phyloP scores from a whole-genome alignment of 2,113 vertebrate genomes.

The Vicugna pacos region DNA sequence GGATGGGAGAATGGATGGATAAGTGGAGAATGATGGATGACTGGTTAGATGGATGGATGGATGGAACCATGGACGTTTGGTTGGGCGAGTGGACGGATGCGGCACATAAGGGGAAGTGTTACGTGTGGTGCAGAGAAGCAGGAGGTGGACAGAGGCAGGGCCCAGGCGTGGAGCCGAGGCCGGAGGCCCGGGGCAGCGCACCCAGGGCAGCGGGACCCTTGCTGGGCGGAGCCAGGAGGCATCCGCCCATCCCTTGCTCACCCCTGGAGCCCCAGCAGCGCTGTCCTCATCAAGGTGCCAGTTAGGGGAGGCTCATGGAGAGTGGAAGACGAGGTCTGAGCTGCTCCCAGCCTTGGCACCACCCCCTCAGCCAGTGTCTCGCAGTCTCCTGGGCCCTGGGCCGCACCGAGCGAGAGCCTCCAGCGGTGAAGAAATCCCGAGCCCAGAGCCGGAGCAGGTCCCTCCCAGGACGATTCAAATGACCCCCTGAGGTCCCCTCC shows the following conservation, averaged over 20 bases:
- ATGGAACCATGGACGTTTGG: neutral
- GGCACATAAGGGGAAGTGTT: fast-evolving
- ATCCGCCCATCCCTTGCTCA: neutral
- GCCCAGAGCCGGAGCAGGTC: no score
- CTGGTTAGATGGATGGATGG: no score
- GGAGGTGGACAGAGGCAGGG: neutral
- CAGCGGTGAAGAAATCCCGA: neutral
- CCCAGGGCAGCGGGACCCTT: neutral
- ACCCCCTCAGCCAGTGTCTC: neutral
- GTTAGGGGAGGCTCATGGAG: conserved; percentile 73
- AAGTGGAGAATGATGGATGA: neutral
- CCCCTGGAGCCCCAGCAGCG: conserved; percentile 60
- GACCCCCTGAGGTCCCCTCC: no score
- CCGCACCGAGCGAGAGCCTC: neutral
- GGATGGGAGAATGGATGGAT: neutral
- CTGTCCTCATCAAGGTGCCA: conserved; percentile 70
- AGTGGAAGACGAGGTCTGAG: conserved; percentile 62
- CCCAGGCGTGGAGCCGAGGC: neutral
- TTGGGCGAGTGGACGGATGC: fast-evolving
- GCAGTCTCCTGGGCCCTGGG: fast-evolving
- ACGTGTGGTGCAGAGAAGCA: fast-evolving
- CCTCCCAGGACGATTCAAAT: neutral
- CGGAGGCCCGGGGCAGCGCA: neutral
- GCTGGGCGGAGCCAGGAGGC: conserved; percentile 27
- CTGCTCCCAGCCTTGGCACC: neutral